phyloP scores from a whole-genome alignment of 2,797 vertebrate species.

The Hydrolagus colliei region DNA sequence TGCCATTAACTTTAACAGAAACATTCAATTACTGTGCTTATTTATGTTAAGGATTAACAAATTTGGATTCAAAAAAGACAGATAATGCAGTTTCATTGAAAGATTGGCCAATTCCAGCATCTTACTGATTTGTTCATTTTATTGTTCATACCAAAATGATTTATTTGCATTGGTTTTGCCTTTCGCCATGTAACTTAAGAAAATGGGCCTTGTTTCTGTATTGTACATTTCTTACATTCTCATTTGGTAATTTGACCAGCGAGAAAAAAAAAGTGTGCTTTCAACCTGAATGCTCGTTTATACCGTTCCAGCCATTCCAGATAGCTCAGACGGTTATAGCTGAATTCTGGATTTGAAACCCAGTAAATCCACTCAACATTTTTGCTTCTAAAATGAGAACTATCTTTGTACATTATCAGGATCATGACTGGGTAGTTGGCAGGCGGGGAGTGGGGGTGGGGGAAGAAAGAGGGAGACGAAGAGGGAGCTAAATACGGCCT shows the following conservation, averaged over 20 bases:
- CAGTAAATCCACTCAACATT: too few species aligned
- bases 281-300: neutral
- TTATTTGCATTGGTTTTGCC: slow-evolving; percentile 23
- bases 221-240: slow-evolving; percentile 11
- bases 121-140: slow-evolving; percentile 21
- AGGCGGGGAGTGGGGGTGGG: too few species aligned
- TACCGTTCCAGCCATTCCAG: neutral
- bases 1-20: slow-evolving; percentile 31
- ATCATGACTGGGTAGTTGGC: too few species aligned
- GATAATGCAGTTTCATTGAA: slow-evolving; percentile 30
- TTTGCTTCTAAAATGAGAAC: too few species aligned
- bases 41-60: slow-evolving; percentile 32
- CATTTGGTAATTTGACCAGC: neutral
- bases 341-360: too few species aligned
- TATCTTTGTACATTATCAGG: too few species aligned
- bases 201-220: slow-evolving; percentile 6
- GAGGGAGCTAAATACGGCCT: too few species aligned
- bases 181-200: neutral
- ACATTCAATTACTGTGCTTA: slow-evolving; percentile 30
- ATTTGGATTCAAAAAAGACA: slow-evolving; percentile 31
- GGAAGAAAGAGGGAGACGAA: too few species aligned
- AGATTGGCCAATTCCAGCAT: slow-evolving; percentile 23
- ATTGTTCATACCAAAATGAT: slow-evolving; percentile 30
- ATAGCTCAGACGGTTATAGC: too few species aligned
- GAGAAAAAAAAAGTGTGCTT: neutral